These are phyloP conservation scores for Uromys caudimaculatus DNA, from an alignment of 2,797 vertebrate species.

Conservation along the genomic window DNA sequence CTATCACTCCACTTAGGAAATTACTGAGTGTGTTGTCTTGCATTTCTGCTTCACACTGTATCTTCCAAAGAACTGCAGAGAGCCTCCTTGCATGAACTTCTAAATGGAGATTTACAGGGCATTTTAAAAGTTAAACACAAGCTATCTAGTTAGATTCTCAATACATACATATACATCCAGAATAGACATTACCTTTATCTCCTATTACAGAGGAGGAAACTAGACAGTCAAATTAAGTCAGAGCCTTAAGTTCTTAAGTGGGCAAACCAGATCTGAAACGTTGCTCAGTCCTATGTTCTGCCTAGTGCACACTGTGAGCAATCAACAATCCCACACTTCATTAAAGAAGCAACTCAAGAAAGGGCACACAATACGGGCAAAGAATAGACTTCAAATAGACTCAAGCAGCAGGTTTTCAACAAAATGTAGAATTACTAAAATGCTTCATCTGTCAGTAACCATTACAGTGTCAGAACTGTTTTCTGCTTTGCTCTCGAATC, in stretches of 20 bases:
- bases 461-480: background rate
- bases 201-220: background rate
- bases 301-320: background rate
- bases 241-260: background rate
- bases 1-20: constrained; percentile 31
- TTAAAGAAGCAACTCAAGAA: background rate
- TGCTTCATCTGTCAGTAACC: constrained; percentile 28
- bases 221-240: background rate
- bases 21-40: background rate
- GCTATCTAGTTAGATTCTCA: constrained; percentile 27
- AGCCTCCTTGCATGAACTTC: background rate
- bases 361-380: background rate
- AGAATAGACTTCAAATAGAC: background rate
- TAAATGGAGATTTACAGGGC: background rate
- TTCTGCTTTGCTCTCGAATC: constrained; percentile 50
- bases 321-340: background rate
- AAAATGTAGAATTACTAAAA: constrained; percentile 47
- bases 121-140: background rate
- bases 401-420: background rate
- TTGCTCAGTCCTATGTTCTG: background rate
- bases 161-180: background rate
- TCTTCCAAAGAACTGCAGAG: constrained; percentile 30
- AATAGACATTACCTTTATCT: background rate
- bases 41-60: background rate
- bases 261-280: constrained; percentile 15